Evolutionary conservation across 2,113 vertebrate species (phyloP).

Genomic region (Beaufortia kweichowensis): DNA sequence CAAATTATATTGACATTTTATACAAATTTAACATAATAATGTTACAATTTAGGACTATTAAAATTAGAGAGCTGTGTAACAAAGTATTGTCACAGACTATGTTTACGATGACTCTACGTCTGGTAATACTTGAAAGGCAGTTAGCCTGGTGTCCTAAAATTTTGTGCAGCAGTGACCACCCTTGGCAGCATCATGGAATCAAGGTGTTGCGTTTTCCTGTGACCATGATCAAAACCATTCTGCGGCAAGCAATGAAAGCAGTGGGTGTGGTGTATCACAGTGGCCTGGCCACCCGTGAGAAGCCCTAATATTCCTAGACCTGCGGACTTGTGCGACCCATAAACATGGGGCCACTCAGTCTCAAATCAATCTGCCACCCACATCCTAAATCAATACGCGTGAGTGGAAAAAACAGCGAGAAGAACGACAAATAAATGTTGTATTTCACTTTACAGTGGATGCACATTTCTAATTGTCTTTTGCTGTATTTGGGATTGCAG

Average conservation of each 20-base stretch:
- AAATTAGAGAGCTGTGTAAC: no score
- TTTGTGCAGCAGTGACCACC: constrained; percentile 33
- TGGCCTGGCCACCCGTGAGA: constrained; percentile 58
- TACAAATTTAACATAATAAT: no score
- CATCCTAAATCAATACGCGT: constrained; percentile 51
- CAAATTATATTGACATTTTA: no score
- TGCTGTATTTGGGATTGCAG: neutral
- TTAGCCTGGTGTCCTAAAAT: constrained; percentile 27
- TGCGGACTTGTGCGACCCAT: constrained; percentile 49
- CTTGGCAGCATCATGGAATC: constrained; percentile 41
- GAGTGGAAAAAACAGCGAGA: neutral
- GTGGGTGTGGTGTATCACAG: constrained; percentile 52
- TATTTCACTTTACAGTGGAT: neutral
- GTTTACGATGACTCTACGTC: neutral
- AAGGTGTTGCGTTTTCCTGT: constrained; percentile 49
- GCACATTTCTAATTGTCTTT: neutral
- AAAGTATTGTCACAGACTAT: no score
- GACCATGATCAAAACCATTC: constrained; percentile 58
- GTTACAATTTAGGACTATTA: no score
- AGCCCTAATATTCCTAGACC: constrained; percentile 46
- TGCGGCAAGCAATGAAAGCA: constrained; percentile 53
- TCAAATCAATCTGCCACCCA: constrained; percentile 55
- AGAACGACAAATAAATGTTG: neutral
- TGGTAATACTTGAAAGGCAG: constrained; percentile 28
- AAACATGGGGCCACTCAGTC: constrained; percentile 52